Base-by-base conservation (phyloP, 2,888 invertebrate species). In the Hypercompe scribonia region DNA sequence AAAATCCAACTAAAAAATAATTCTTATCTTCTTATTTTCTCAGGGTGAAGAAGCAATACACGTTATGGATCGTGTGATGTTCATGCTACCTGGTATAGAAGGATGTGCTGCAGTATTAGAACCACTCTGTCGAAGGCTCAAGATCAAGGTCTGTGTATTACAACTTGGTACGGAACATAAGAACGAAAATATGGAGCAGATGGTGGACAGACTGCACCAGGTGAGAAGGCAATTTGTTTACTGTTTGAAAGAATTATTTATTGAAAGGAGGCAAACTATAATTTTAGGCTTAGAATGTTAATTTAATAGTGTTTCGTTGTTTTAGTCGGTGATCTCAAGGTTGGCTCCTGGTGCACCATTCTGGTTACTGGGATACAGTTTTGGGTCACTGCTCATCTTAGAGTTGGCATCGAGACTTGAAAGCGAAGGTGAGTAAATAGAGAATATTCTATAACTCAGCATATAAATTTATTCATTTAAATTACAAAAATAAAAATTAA, bases 281-380 rank as follows among this genome's bases (percentile, higher is more conserved):
- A 34, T 13, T 34, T 24, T n/a, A 8, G 13, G 21, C 33, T 36
- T 36, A 1, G 3, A 36, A 42, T 42, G 3, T 28, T 65, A 13
- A 42, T 66, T 10, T 11, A 46, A 50, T n/a, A 0, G 2, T 61
- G 11, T 21, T 63, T 33, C 66, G 81, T 81, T 84, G 75, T 92
- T 95, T 50, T 86, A 98, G 97, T 93, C 96, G 82, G 96, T 97
- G 18, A 94, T 96, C 72, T 91, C 95, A 63, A 94, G 96, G 21
- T 88, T 97, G n/a, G 93, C 96, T 18, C 96, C 96, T 0, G 95
- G 96, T 31, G 96, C 97, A 50, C 96, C 96, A 0, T 99, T 98
- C 93, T 96, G 96, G 75, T 89, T 99, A 1, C 96, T 98, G 24
- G 99, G 98, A 3, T 99, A 99, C 94, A 99, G 99, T 24, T 99